A percentile compares a stretch with the other conserved stretches of the same genome.
phyloP scores from a whole-genome alignment of 2,113 vertebrate species.

The Silurus meridionalis region DNA sequence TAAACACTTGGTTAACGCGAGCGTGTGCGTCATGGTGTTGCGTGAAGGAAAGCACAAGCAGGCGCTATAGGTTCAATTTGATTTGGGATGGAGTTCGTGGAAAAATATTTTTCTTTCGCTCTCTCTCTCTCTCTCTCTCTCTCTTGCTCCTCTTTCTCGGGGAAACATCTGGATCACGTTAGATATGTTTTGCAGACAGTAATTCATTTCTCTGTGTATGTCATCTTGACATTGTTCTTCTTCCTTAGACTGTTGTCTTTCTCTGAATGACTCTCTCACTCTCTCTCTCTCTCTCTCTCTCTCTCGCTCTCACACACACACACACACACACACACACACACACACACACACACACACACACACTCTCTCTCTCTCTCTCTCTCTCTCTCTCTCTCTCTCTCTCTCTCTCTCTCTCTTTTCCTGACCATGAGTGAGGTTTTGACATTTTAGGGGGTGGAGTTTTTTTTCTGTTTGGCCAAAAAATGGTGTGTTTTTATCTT shows the following conservation, averaged over 20 bases:
- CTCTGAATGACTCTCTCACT: neutral
- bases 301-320: neutral
- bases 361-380: neutral
- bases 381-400: neutral
- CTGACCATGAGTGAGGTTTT: constrained; percentile 16
- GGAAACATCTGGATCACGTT: constrained; percentile 67
- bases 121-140: neutral
- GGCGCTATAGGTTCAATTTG: constrained; percentile 55
- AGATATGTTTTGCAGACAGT: constrained; percentile 55
- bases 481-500: constrained; percentile 1
- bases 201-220: constrained; percentile 59
- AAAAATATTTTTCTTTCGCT: constrained; percentile 71
- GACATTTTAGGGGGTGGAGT: neutral
- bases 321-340: no score
- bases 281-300: constrained; percentile 10
- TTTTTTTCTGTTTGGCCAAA: constrained; percentile 10
- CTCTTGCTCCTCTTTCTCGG: neutral
- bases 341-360: no score
- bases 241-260: constrained; percentile 19
- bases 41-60: constrained; percentile 51
- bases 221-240: constrained; percentile 58
- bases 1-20: constrained; percentile 18
- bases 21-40: constrained; percentile 52
- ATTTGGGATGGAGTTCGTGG: constrained; percentile 67
- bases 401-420: neutral